Evolutionary conservation across 2,113 vertebrate genomes (phyloP).

Genomic region (Sclerurus mexicanus): DNA sequence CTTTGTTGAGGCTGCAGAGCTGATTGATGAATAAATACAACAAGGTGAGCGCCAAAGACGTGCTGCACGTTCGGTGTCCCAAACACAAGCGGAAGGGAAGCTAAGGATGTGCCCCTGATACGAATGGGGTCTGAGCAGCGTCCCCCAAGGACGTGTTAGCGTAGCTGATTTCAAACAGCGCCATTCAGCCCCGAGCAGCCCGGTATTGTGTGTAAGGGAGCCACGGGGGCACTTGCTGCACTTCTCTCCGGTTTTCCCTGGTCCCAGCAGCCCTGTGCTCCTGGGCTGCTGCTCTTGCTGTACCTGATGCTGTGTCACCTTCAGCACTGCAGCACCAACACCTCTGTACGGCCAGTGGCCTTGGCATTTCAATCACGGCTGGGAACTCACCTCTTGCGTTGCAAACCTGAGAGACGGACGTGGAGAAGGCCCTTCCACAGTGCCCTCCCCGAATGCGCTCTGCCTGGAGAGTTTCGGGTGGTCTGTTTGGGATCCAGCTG

Average conservation of each 20-base stretch:
- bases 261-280: not conserved
- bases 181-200: not conserved
- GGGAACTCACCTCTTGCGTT: not conserved
- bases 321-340: no score
- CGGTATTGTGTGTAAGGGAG: not conserved
- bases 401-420: not conserved
- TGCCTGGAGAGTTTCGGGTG: no score
- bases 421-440: not conserved
- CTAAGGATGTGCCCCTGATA: not conserved
- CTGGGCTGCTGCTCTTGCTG: accelerated
- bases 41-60: not conserved
- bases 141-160: no score
- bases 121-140: not conserved
- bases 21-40: not conserved
- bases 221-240: no score
- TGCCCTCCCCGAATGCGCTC: not conserved
- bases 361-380: not conserved
- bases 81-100: not conserved
- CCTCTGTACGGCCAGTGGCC: not conserved
- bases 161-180: not conserved
- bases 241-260: not conserved
- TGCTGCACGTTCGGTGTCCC: not conserved
- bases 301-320: not conserved
- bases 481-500: not conserved
- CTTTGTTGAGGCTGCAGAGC: not conserved